These are phyloP conservation scores for Drosophila anomelani DNA, from an alignment of 2,888 invertebrate genomes.

Conservation along the genomic window DNA sequence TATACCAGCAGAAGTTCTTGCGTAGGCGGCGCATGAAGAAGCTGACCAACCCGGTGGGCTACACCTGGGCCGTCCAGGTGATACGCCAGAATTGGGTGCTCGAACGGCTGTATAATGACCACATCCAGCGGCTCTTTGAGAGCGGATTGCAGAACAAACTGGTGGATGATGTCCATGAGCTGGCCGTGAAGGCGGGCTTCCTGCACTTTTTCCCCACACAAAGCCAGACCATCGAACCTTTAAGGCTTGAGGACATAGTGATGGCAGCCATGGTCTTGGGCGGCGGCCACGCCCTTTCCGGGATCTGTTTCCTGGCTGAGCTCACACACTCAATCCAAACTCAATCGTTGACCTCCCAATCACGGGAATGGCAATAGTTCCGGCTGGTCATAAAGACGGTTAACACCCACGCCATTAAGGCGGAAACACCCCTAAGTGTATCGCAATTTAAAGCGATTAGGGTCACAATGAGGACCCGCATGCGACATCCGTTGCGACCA, in stretches of 20 bases:
- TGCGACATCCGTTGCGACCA: slow-evolving; percentile 61
- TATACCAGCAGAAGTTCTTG: slow-evolving; percentile 61
- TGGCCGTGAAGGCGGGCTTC: slow-evolving; percentile 50
- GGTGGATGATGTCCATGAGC: slow-evolving; percentile 37
- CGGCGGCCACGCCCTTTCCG: slow-evolving; percentile 34
- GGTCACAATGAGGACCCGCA: slow-evolving; percentile 73
- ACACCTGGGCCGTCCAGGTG: slow-evolving; percentile 48
- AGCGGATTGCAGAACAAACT: slow-evolving; percentile 36
- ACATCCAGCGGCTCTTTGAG: slow-evolving; percentile 34
- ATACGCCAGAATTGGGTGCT: slow-evolving; percentile 52
- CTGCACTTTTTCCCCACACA: slow-evolving; percentile 45
- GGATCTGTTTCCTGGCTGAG: slow-evolving; percentile 38
- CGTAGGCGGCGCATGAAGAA: slow-evolving; percentile 37
- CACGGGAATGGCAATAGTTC: slow-evolving; percentile 61
- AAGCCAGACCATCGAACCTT: slow-evolving; percentile 19
- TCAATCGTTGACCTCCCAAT: slow-evolving; percentile 64
- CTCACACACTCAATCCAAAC: slow-evolving; percentile 58
- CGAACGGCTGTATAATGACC: slow-evolving; percentile 30
- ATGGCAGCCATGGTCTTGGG: slow-evolving; percentile 45
- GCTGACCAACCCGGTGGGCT: slow-evolving; percentile 34
- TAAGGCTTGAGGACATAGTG: slow-evolving; percentile 38
- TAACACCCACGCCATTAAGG: slow-evolving; percentile 73
- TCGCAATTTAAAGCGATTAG: slow-evolving; percentile 76
- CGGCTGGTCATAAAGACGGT: slow-evolving; percentile 55
- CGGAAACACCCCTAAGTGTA: slow-evolving; percentile 61